Percentiles rank a stretch among this genome's conserved stretches.
Evolutionary conservation across 2,113 vertebrate genomes (phyloP).

Genomic region (Phyllopteryx taeniolatus): DNA sequence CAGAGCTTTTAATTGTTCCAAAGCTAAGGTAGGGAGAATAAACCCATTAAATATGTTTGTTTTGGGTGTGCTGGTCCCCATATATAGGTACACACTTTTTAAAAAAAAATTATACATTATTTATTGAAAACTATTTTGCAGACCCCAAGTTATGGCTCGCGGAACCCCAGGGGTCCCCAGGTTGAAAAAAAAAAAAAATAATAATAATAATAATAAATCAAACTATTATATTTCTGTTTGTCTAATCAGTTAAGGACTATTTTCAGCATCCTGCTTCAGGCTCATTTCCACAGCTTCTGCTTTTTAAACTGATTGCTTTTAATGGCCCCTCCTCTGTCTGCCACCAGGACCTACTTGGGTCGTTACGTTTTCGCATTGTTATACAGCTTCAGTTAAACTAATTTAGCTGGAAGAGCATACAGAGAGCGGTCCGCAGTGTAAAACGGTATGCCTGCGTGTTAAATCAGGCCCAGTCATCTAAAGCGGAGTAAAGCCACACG

Average conservation of each 20-base stretch:
- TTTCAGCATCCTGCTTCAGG: conserved; percentile 48
- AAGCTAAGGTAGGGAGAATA: too few species aligned
- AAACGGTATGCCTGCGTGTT: conserved; percentile 31
- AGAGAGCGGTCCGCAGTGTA: conserved; percentile 17
- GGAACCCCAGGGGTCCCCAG: neutral
- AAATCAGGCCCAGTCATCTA: conserved; percentile 32
- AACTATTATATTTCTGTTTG: conserved; percentile 39
- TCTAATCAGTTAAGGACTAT: conserved; percentile 57
- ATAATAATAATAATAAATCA: too few species aligned
- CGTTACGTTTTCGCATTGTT: conserved; percentile 68
- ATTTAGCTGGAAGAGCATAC: conserved; percentile 37
- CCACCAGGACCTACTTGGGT: conserved; percentile 48
- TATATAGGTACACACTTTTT: too few species aligned
- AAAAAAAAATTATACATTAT: too few species aligned
- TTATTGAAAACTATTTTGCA: too few species aligned
- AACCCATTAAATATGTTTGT: too few species aligned
- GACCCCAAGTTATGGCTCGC: neutral
- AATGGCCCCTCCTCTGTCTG: conserved; percentile 44
- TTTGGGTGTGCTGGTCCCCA: too few species aligned
- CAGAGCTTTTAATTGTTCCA: too few species aligned
- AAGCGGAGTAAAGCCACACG: conserved; percentile 26
- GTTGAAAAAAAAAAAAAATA: neutral
- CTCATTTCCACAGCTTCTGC: conserved; percentile 45
- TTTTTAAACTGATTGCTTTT: conserved; percentile 55
- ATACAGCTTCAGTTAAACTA: conserved; percentile 65